Conservation (phyloP, 2,888 invertebrate species). For the Napeogenes inachia region DNA sequence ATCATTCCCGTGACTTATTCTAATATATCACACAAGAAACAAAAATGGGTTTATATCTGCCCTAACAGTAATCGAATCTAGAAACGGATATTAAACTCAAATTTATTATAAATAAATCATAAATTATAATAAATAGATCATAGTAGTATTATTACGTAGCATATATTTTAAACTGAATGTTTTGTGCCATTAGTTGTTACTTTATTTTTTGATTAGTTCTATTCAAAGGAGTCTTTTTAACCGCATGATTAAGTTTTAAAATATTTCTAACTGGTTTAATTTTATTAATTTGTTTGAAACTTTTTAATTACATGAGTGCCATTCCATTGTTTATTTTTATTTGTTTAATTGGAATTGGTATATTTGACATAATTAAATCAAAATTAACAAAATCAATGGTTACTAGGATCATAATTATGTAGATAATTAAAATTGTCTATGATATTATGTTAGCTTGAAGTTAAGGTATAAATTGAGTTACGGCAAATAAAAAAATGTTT, state of each 20-base stretch:
- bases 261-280: slow-evolving; percentile 1
- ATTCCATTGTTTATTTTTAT: neutral
- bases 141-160: neutral
- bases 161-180: slow-evolving; percentile 1
- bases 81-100: neutral
- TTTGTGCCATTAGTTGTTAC: slow-evolving; percentile 32
- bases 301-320: slow-evolving; percentile 8
- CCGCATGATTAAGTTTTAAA: slow-evolving; percentile 15
- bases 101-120: neutral
- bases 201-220: slow-evolving; percentile 4
- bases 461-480: neutral
- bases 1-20: too few relatives aligned
- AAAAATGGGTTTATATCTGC: neutral
- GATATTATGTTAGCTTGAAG: neutral
- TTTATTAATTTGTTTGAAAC: slow-evolving; percentile 6
- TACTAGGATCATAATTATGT: neutral
- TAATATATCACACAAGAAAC: too few relatives aligned
- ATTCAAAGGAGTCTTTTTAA: slow-evolving; percentile 9
- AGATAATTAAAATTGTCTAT: neutral
- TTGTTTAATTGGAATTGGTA: neutral
- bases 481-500: neutral
- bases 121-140: neutral
- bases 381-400: neutral
- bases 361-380: neutral
- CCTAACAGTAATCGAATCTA: too few relatives aligned